A percentile compares a stretch with the other conserved stretches of the same genome.
phyloP scores from a whole-genome alignment of 2,888 invertebrate species.

The Heteropelma amictum region DNA sequence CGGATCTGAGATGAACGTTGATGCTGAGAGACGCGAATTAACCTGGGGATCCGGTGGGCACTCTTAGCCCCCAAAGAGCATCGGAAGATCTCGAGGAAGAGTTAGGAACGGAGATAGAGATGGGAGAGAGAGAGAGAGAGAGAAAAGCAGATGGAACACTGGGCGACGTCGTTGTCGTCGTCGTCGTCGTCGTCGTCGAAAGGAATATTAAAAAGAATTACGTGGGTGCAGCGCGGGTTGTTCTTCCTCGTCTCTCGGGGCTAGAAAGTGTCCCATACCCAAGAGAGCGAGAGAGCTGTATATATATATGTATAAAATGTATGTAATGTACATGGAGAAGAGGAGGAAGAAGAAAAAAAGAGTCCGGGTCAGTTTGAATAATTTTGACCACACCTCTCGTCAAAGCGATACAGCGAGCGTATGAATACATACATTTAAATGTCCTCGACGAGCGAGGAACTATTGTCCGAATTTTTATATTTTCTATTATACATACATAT shows the following conservation, averaged over 20 bases:
- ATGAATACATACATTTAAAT: constrained; percentile 78
- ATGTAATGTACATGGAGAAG: constrained; percentile 24
- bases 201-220: constrained; percentile 61
- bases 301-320: neutral
- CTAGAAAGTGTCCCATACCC: constrained; percentile 55
- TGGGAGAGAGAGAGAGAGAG: constrained; percentile 7
- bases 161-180: constrained; percentile 24
- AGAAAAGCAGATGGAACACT: constrained; percentile 43
- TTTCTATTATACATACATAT: constrained; percentile 5
- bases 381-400: constrained; percentile 78
- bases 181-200: constrained; percentile 51
- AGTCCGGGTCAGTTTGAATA: constrained; percentile 78
- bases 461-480: constrained; percentile 75
- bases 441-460: constrained; percentile 69
- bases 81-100: constrained; percentile 10
- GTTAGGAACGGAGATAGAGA: neutral
- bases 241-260: constrained; percentile 48
- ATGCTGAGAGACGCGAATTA: constrained; percentile 50
- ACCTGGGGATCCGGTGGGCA: constrained; percentile 48
- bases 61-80: constrained; percentile 16
- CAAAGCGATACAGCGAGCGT: constrained; percentile 74
- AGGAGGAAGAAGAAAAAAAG: constrained; percentile 66
- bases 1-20: constrained; percentile 26
- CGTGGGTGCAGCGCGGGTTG: constrained; percentile 60
- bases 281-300: constrained; percentile 14